These are phyloP conservation scores for Crocidura indochinensis DNA, from an alignment of 2,797 vertebrate species.

Conservation along the genomic window DNA sequence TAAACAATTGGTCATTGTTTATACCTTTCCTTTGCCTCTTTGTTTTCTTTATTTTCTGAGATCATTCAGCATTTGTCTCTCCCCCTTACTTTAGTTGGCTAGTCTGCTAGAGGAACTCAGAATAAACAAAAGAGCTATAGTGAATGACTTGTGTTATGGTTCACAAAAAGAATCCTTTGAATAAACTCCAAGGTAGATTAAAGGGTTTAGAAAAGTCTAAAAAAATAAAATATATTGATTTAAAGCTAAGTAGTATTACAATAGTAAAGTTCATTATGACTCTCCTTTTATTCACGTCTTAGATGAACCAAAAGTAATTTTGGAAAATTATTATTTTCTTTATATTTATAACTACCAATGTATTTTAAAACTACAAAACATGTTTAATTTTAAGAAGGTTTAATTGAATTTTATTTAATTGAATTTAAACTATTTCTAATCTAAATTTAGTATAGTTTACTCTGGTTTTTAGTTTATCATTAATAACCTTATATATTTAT, in stretches of 20 bases:
- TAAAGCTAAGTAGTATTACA: background rate
- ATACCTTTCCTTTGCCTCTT: too few relatives aligned
- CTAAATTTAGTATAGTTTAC: background rate
- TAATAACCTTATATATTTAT: background rate
- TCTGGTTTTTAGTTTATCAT: background rate
- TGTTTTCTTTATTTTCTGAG: too few relatives aligned
- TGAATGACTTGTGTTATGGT: background rate
- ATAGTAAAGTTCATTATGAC: conserved; percentile 22
- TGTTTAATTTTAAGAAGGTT: background rate
- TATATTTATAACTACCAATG: background rate
- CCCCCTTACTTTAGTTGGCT: too few relatives aligned
- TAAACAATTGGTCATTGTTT: too few relatives aligned
- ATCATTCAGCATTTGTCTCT: too few relatives aligned
- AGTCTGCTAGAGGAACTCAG: too few relatives aligned
- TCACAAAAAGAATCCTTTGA: background rate
- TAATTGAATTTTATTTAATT: background rate
- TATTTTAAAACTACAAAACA: background rate
- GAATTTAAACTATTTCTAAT: too few relatives aligned
- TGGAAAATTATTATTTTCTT: background rate
- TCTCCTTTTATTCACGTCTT: background rate
- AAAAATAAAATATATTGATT: conserved; percentile 4
- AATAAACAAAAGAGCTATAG: background rate
- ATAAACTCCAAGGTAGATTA: background rate
- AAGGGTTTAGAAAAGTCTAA: conserved; percentile 9
- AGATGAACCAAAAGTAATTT: background rate